phyloP scores from a whole-genome alignment of 2,888 invertebrate genomes.

The Octodonta nipae region DNA sequence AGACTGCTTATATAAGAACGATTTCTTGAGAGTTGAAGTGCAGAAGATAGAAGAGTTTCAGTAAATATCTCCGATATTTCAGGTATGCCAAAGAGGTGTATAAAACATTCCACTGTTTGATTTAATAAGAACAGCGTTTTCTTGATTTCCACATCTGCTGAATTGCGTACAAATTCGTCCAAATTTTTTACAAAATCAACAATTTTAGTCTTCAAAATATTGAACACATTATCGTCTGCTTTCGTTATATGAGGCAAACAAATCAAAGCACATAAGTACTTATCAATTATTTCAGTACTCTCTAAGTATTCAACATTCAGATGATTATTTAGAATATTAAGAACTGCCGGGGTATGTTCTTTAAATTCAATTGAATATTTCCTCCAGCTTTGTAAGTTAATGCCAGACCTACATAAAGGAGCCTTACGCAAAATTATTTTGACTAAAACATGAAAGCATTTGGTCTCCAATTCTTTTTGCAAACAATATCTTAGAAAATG shows the following conservation, averaged over 20 bases:
- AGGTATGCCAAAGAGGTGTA: too few species aligned
- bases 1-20: constrained; percentile 39
- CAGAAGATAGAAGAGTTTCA: constrained; percentile 33
- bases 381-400: constrained; percentile 48
- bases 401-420: constrained; percentile 47
- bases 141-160: constrained; percentile 8
- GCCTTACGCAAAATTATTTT: constrained; percentile 55
- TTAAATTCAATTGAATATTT: constrained; percentile 51
- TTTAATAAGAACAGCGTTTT: constrained; percentile 41
- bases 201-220: background rate
- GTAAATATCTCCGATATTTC: too few species aligned
- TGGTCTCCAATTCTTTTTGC: constrained; percentile 40
- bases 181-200: background rate
- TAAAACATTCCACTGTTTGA: constrained; percentile 44
- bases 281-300: constrained; percentile 34
- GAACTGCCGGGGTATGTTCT: constrained; percentile 31
- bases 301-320: constrained; percentile 32
- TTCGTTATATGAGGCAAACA: constrained; percentile 43
- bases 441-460: constrained; percentile 47
- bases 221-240: background rate
- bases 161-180: too few species aligned
- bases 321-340: constrained; percentile 32
- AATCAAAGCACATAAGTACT: constrained; percentile 39
- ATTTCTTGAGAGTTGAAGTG: constrained; percentile 38
- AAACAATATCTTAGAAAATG: constrained; percentile 47